Conservation (phyloP, 2,888 invertebrate species). For the Drosophila yooni region DNA sequence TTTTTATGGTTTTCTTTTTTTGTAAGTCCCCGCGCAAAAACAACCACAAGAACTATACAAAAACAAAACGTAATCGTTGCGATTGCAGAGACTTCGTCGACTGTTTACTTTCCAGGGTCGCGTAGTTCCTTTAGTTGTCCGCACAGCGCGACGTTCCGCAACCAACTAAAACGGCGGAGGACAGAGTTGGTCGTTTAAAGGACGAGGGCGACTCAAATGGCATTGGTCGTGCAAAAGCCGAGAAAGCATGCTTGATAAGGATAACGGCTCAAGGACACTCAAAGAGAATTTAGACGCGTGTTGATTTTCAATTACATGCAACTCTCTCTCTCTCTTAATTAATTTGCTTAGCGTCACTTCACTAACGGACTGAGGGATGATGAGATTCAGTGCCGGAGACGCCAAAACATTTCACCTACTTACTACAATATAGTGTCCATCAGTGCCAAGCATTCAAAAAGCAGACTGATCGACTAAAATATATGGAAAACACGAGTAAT, state of each 20-base stretch:
- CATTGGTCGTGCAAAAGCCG: conserved; percentile 51
- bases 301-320: conserved; percentile 23
- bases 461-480: not conserved
- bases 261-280: conserved; percentile 53
- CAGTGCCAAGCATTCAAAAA: not conserved
- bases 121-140: conserved; percentile 57
- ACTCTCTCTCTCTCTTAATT: not conserved
- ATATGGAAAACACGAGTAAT: not conserved
- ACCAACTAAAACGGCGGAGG: conserved; percentile 69
- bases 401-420: conserved; percentile 28
- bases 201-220: conserved; percentile 47
- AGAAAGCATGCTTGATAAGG: conserved; percentile 55
- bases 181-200: conserved; percentile 55
- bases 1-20: conserved; percentile 2
- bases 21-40: conserved; percentile 37
- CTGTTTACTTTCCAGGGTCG: conserved; percentile 19
- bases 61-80: conserved; percentile 45
- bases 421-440: conserved; percentile 3
- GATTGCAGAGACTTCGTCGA: conserved; percentile 32
- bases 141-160: conserved; percentile 76
- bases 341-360: conserved; percentile 18
- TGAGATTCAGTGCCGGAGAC: conserved; percentile 14
- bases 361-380: conserved; percentile 5
- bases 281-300: conserved; percentile 26
- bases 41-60: conserved; percentile 27